Evolutionary conservation across 2,113 vertebrate genomes (phyloP).

Genomic region (Chloropsis hardwickii): DNA sequence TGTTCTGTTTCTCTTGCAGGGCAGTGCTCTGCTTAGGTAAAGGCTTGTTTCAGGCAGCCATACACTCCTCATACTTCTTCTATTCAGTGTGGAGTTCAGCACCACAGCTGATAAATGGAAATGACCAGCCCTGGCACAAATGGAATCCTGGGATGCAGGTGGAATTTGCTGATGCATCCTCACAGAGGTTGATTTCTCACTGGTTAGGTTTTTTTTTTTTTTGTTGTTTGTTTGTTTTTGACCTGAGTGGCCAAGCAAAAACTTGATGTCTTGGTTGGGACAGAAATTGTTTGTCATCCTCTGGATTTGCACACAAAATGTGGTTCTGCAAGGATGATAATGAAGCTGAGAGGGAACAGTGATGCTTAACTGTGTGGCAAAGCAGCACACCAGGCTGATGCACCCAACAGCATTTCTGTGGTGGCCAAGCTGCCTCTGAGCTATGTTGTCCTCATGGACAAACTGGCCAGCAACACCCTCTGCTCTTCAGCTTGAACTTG

Average conservation of each 20-base stretch:
- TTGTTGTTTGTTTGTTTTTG: not conserved
- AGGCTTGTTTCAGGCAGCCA: not conserved
- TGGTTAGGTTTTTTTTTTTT: not conserved
- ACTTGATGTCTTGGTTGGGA: not conserved
- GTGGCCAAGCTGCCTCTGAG: not conserved
- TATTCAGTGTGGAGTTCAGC: not conserved
- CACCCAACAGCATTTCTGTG: rapidly evolving
- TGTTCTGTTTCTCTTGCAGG: not conserved
- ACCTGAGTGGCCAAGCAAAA: not conserved
- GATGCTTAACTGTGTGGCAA: not conserved
- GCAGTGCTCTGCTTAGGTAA: not conserved
- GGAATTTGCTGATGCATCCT: not conserved
- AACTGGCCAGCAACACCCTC: not conserved
- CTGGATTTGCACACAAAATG: not conserved
- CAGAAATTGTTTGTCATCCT: not conserved
- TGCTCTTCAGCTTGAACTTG: not conserved
- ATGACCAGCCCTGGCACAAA: not conserved
- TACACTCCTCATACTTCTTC: not conserved
- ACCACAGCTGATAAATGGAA: not conserved
- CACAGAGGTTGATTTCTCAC: not conserved
- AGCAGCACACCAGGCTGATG: not conserved
- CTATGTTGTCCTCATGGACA: not conserved
- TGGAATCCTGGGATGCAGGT: not conserved
- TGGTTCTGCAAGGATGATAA: not conserved
- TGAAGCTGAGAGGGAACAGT: not conserved